Evolutionary conservation across 2,113 vertebrate genomes (phyloP).

Genomic region (Burhinus oedicnemus): DNA sequence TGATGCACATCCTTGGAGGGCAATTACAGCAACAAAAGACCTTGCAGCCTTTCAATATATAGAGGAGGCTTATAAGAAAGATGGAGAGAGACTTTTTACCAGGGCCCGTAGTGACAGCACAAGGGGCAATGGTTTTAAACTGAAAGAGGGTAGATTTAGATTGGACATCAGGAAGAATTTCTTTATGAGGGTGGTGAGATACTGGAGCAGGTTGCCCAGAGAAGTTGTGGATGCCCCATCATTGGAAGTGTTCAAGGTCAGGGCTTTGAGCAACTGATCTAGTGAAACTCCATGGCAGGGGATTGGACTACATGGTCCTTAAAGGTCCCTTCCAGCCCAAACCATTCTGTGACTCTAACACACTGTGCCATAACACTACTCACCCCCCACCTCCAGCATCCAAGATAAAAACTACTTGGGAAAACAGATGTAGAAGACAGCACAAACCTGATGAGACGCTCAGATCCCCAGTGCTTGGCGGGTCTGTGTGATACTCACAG

Average conservation of each 20-base stretch:
- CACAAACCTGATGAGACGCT: not conserved
- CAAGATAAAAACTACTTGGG: not conserved
- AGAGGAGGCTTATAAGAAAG: not conserved
- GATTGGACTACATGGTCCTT: not conserved
- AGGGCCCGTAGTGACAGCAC: not conserved
- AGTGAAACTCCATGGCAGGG: not conserved
- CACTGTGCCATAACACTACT: rapidly evolving
- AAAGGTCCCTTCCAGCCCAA: not conserved
- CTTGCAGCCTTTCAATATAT: not conserved
- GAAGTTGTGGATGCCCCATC: not conserved
- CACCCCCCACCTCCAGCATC: not conserved
- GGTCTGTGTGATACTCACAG: not conserved
- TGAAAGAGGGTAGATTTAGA: not conserved
- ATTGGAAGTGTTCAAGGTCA: not conserved
- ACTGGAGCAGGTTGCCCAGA: not conserved
- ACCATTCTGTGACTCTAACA: not conserved
- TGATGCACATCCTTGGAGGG: not conserved
- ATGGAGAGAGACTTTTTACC: not conserved
- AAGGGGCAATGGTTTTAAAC: not conserved
- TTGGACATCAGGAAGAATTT: not conserved
- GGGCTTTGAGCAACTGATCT: not conserved
- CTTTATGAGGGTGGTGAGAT: not conserved
- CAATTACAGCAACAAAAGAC: not conserved
- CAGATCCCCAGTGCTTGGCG: rapidly evolving
- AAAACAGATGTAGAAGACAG: not conserved